These are phyloP conservation scores for Ellobius talpinus DNA, from an alignment of 2,113 vertebrate genomes.

Conservation along the genomic window DNA sequence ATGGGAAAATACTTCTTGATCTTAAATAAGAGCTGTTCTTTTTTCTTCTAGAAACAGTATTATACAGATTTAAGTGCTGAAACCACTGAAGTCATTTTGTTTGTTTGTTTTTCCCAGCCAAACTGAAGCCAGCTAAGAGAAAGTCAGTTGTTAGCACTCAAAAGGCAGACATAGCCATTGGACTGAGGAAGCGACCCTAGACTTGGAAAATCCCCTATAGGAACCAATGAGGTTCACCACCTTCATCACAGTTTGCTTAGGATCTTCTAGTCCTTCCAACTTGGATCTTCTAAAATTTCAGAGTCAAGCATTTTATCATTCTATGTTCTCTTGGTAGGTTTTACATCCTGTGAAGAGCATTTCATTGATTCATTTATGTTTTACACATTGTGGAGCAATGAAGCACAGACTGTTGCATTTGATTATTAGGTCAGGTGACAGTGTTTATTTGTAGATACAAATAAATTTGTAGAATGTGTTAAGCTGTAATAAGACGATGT, in stretches of 20 bases:
- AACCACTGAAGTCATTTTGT: background rate
- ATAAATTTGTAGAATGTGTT: background rate
- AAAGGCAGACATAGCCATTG: background rate
- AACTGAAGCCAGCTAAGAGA: background rate
- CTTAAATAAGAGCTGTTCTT: background rate
- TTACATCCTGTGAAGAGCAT: background rate
- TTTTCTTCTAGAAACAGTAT: background rate
- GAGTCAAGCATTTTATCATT: background rate
- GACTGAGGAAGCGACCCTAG: background rate
- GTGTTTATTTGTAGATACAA: background rate
- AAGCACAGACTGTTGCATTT: background rate
- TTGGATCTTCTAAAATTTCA: background rate
- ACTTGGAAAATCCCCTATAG: fast-evolving
- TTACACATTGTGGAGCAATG: background rate
- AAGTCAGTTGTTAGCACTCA: background rate
- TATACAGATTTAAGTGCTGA: background rate
- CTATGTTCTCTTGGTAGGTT: background rate
- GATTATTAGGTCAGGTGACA: background rate
- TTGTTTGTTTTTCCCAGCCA: background rate
- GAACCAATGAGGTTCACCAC: background rate
- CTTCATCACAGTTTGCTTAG: background rate
- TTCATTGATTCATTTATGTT: background rate
- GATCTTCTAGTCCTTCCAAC: background rate
- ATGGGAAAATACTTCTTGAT: background rate
- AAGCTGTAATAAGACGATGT: no score